Evolutionary conservation across 1,140 invertebrate genomes (phyloP), one percentile per base, ranked within the genome.

Genomic region (Aphaenogaster ashmeadi): DNA sequence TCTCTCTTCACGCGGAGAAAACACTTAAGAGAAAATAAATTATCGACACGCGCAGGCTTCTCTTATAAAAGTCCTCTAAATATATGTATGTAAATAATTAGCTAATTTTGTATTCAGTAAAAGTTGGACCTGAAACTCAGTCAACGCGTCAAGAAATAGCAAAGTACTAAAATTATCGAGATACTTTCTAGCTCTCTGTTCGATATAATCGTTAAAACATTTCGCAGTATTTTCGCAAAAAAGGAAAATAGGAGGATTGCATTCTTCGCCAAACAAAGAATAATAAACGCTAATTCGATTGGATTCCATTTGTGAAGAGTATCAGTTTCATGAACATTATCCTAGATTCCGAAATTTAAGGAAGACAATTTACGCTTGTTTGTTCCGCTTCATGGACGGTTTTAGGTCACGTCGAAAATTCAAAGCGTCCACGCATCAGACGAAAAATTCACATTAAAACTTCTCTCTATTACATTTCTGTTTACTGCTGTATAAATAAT

Each of bases 271-370:
- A 54, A 84, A 60, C 18, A 47, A 47, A 36, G 5, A 47, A 47
- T 60, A 50, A 74, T 50, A 21, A 84, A 41, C 8, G 44, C 18
- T 47, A 44, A 83, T 47, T 69, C 38, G 18, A 60, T 47, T 33
- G 52, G 33, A 47, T 7, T 36, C 2, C 38, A 21, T 50, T 60
- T n/a, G 67, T 27, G 36, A n/a, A 60, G 72, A 83, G 44, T 83
- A 89, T 87, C 78, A 56, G 58, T 72, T 86, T 54, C 72, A 74
- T 60, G 64, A 54, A 78, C 77, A 27, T 62, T 69, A 88, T 64
- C 77, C 89, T 33, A 83, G 67, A 89, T 89, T 89, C 80, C 62
- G 71, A 87, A 87, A 87, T 89, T 90, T 87, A 54, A 62, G 62
- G 64, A 87, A 85, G 71, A 56, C 47, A 47, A 50, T 88, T 80